These are phyloP conservation scores for Catharus minimus DNA, from an alignment of 2,113 vertebrate genomes.

Conservation along the genomic window DNA sequence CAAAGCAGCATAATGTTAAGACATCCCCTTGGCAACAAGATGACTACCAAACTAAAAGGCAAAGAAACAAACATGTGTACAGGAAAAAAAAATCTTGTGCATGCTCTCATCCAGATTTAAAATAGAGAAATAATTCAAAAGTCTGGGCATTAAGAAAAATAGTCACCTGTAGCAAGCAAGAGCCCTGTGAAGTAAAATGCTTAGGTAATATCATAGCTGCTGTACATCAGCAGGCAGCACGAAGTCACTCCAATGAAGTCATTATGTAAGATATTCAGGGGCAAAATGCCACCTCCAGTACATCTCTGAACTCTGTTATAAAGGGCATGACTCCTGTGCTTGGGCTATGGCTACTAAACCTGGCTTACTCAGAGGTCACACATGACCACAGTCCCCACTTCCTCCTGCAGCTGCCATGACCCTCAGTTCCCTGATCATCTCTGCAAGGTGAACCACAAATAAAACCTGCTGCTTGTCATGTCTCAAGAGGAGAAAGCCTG, in stretches of 20 bases:
- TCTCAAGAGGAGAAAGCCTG: not conserved
- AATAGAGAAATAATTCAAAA: not conserved
- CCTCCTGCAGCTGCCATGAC: not conserved
- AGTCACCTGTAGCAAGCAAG: not conserved
- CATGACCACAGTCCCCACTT: not conserved
- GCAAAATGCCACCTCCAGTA: not conserved
- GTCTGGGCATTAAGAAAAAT: not conserved
- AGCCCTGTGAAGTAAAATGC: not conserved
- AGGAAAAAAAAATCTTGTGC: not conserved
- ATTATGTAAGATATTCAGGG: not conserved
- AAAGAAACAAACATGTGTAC: not conserved
- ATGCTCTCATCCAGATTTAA: not conserved
- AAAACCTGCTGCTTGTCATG: not conserved
- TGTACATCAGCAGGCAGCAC: not conserved
- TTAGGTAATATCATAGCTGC: not conserved
- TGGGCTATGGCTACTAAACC: not conserved
- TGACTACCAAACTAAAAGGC: not conserved
- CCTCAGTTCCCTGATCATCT: not conserved
- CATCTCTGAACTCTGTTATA: not conserved
- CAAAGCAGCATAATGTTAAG: not conserved
- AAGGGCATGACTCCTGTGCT: not conserved
- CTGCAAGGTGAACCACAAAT: not conserved
- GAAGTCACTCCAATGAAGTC: not conserved
- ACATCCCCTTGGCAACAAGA: conserved; percentile 10
- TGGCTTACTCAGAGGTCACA: not conserved